A percentile compares a stretch with the other conserved stretches of the same genome.
Conservation (phyloP, 1,140 invertebrate species). For the Eulimnadia texana region DNA sequence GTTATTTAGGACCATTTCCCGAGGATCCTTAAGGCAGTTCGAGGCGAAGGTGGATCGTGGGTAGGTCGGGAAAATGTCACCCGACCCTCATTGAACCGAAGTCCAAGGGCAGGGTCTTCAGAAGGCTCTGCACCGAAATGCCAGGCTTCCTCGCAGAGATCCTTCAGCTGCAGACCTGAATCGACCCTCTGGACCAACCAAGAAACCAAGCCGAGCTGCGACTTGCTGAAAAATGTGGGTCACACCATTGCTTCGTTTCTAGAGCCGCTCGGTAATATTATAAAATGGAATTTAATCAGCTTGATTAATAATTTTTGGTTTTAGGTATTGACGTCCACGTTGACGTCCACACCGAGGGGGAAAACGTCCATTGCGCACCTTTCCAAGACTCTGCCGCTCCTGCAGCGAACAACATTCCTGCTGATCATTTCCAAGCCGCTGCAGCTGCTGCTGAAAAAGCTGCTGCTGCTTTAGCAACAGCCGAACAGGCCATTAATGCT, state of each 20-base stretch:
- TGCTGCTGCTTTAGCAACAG: neutral
- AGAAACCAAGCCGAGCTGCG: no score
- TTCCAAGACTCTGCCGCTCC: neutral
- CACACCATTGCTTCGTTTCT: no score
- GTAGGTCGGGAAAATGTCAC: neutral
- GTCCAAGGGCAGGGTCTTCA: neutral
- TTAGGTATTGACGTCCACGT: neutral
- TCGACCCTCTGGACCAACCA: no score
- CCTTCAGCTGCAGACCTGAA: no score
- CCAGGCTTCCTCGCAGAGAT: no score
- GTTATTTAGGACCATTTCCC: neutral
- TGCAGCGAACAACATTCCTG: neutral
- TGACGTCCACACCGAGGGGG: neutral
- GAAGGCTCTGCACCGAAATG: neutral
- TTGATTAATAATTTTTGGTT: neutral
- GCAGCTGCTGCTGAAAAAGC: constrained; percentile 1
- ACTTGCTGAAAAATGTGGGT: no score
- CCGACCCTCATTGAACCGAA: neutral
- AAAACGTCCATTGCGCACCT: neutral
- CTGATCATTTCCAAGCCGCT: neutral
- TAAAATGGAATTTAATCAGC: neutral
- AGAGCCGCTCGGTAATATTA: no score
- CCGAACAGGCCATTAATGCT: neutral
- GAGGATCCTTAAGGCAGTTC: neutral
- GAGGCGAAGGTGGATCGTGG: neutral